These are phyloP conservation scores for Hyposoter dolosus DNA, from an alignment of 2,888 invertebrate species.

Conservation along the genomic window DNA sequence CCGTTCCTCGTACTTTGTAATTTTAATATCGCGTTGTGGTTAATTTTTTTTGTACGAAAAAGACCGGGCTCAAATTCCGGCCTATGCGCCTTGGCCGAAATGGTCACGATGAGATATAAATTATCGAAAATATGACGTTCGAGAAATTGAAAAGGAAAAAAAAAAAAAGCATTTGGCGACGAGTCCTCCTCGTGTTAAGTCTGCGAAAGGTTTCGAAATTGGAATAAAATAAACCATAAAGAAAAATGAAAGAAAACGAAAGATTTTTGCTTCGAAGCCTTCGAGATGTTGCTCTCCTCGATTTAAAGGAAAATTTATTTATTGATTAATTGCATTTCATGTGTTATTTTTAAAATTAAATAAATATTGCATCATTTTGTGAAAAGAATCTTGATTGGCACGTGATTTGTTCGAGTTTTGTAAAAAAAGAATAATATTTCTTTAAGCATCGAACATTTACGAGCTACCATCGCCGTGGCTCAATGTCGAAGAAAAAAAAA, in stretches of 20 bases:
- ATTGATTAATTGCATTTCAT: slow-evolving; percentile 13
- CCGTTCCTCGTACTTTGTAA: slow-evolving; percentile 43
- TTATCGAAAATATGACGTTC: slow-evolving; percentile 28
- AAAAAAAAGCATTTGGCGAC: slow-evolving; percentile 22
- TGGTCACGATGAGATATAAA: slow-evolving; percentile 20
- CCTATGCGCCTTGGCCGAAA: slow-evolving; percentile 43
- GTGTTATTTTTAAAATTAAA: slow-evolving; percentile 2
- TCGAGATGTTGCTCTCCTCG: slow-evolving; percentile 24
- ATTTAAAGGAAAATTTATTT: slow-evolving; percentile 19
- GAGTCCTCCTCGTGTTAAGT: slow-evolving; percentile 60
- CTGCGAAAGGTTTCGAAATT: slow-evolving; percentile 22
- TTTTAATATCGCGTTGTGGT: slow-evolving; percentile 46
- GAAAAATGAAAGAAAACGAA: background rate
- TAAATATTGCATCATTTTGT: background rate
- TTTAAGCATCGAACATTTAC: background rate
- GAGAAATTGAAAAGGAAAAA: background rate
- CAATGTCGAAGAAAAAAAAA: background rate
- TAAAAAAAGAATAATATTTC: background rate
- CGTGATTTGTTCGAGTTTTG: slow-evolving; percentile 19
- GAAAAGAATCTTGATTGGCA: background rate
- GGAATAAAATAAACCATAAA: background rate
- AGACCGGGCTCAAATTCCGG: slow-evolving; percentile 53
- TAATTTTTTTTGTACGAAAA: slow-evolving; percentile 41
- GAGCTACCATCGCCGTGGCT: background rate
- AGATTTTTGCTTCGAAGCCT: slow-evolving; percentile 37